Conservation (phyloP, 2,888 invertebrate species). For the Rhaphigaster nebulosa region DNA sequence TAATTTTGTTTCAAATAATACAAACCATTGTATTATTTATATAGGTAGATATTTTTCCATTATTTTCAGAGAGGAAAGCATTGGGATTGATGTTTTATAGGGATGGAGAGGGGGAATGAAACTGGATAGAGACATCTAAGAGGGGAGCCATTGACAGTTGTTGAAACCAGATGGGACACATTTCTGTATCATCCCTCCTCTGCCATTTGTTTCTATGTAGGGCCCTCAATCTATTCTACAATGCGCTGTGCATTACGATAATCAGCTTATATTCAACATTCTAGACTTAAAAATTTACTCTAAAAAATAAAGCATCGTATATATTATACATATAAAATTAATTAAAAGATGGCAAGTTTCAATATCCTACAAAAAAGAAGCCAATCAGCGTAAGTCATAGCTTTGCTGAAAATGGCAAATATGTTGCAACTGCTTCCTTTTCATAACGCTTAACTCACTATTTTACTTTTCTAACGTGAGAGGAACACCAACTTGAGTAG, state of each 20-base stretch:
- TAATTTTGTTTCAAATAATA: not conserved
- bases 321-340: too few species aligned
- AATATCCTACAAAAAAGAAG: too few species aligned
- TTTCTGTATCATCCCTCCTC: slow-evolving; percentile 25
- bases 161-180: slow-evolving; percentile 37
- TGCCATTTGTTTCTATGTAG: not conserved
- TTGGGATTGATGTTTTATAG: not conserved
- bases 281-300: not conserved
- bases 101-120: not conserved
- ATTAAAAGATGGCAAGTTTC: too few species aligned
- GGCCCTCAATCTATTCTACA: not conserved
- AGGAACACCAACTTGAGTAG: too few species aligned
- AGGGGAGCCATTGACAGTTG: slow-evolving; percentile 21
- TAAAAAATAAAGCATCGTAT: too few species aligned
- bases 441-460: too few species aligned
- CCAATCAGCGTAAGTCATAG: too few species aligned
- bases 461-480: too few species aligned
- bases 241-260: not conserved
- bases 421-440: too few species aligned
- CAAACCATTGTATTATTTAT: not conserved
- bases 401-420: too few species aligned
- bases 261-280: not conserved
- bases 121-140: slow-evolving; percentile 29
- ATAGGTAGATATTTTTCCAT: not conserved
- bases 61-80: not conserved